phyloP scores from a whole-genome alignment of 2,113 vertebrate species.

The Spheniscus mendiculus region DNA sequence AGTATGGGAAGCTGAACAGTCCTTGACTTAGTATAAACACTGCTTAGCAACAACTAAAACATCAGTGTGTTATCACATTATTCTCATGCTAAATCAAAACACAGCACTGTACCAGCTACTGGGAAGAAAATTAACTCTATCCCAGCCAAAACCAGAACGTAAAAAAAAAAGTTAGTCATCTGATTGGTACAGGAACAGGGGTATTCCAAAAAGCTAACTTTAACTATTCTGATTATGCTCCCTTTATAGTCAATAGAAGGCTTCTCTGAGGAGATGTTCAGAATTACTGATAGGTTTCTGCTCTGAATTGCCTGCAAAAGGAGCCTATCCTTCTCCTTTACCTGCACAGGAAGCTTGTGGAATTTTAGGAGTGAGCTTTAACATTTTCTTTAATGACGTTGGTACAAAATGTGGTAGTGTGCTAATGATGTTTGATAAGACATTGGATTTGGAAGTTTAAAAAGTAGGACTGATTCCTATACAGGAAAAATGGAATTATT shows the following conservation, averaged over 20 bases:
- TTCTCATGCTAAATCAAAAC: too few relatives aligned
- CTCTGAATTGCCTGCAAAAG: background rate
- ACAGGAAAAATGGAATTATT: background rate
- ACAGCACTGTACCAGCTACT: too few relatives aligned
- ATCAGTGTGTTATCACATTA: too few relatives aligned
- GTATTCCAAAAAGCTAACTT: background rate
- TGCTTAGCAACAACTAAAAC: too few relatives aligned
- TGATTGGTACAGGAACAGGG: background rate
- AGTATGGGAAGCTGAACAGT: too few relatives aligned
- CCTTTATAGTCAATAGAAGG: background rate
- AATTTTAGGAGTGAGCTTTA: background rate
- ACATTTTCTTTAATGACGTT: background rate
- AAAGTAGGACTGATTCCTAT: background rate
- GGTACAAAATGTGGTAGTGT: background rate
- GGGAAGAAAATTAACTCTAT: too few relatives aligned
- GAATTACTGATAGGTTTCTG: background rate
- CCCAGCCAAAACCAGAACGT: too few relatives aligned
- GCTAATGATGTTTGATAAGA: background rate
- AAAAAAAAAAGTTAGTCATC: background rate
- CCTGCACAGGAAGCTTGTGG: background rate
- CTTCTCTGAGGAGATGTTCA: background rate
- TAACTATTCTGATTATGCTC: background rate
- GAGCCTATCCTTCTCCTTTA: background rate
- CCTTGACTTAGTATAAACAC: too few relatives aligned
- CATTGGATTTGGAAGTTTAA: background rate